Evolutionary conservation across 2,797 vertebrate genomes (phyloP).

Genomic region (Gambelia wislizenii): DNA sequence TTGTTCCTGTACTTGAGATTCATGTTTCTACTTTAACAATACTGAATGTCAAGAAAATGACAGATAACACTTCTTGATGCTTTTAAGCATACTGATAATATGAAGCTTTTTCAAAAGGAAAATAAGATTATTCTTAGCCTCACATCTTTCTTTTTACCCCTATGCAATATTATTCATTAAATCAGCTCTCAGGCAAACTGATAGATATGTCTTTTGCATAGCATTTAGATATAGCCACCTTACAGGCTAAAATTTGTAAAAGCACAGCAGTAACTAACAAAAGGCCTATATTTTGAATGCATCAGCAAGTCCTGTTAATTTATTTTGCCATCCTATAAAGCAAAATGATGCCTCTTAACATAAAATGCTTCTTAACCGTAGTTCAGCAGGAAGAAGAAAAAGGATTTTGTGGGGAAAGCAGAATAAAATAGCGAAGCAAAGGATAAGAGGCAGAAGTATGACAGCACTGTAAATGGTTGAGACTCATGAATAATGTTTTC

Average conservation of each 20-base stretch:
- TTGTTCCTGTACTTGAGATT: background rate
- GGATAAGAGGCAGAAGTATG: background rate
- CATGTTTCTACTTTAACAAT: background rate
- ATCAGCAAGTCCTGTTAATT: background rate
- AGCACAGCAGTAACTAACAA: background rate
- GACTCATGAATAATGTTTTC: background rate
- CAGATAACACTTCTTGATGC: background rate
- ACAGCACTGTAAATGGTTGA: background rate
- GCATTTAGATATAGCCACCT: background rate
- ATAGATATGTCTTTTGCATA: background rate
- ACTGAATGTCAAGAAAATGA: background rate
- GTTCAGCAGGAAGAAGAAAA: background rate
- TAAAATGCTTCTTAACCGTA: background rate
- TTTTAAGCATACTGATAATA: background rate
- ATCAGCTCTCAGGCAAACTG: background rate
- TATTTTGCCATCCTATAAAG: background rate
- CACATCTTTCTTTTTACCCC: too few relatives aligned
- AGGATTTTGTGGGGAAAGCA: slow-evolving; percentile 11
- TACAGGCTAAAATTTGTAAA: background rate
- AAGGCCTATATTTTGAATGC: background rate
- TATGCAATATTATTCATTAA: background rate
- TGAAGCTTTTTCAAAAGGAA: background rate
- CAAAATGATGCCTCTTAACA: too few relatives aligned
- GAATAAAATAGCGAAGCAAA: background rate
- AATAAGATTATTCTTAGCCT: background rate